Conservation (phyloP, 1,140 invertebrate species). For the Thereuonema tuberculata region DNA sequence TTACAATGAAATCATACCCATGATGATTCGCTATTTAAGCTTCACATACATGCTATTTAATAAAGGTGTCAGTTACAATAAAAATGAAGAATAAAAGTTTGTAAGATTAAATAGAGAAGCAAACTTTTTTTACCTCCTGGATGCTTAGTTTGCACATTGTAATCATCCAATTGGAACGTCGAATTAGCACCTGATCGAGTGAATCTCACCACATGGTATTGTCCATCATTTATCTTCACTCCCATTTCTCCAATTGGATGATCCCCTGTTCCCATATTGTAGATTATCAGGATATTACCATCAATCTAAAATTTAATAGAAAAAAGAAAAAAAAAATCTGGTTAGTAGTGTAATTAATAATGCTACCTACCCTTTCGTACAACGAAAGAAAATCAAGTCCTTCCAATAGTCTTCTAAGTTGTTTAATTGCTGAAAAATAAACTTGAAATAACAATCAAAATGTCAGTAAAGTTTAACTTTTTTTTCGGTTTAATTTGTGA, state of each 20-base stretch:
- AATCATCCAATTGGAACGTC: constrained; percentile 81
- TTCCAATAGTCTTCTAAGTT: too few relatives aligned
- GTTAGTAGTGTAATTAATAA: constrained; percentile 3
- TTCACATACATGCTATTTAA: too few relatives aligned
- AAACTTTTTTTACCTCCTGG: too few relatives aligned
- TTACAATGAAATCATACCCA: too few relatives aligned
- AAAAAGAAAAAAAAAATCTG: too few relatives aligned
- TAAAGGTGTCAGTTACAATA: too few relatives aligned
- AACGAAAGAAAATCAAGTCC: constrained; percentile 12
- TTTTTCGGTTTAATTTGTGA: too few relatives aligned
- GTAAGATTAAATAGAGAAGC: not conserved
- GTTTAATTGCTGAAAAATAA: too few relatives aligned
- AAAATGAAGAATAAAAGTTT: not conserved
- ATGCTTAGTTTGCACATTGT: constrained; percentile 63
- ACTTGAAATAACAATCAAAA: too few relatives aligned
- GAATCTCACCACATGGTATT: constrained; percentile 84
- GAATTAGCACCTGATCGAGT: constrained; percentile 75
- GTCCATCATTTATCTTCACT: constrained; percentile 78
- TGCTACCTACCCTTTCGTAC: not conserved
- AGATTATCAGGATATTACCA: constrained; percentile 81
- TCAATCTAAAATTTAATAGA: constrained; percentile 47
- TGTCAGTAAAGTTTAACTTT: too few relatives aligned
- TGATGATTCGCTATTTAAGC: too few relatives aligned
- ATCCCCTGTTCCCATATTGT: constrained; percentile 84
- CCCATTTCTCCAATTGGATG: constrained; percentile 80